Conservation (phyloP, 2,888 invertebrate genomes). For the Lasioglossum marginatum region DNA sequence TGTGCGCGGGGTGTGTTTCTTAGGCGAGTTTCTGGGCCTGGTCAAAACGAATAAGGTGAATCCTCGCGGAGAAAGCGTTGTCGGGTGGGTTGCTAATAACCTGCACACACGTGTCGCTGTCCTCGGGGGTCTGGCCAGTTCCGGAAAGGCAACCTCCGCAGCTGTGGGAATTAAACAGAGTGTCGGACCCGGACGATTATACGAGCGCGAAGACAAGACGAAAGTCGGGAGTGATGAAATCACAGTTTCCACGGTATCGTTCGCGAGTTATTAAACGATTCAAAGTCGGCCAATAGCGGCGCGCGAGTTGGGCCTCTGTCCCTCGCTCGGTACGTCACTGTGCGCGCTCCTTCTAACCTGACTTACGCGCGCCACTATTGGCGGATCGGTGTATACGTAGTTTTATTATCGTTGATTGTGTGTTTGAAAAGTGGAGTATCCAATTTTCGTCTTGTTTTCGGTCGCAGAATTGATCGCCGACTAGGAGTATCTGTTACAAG, state of each 20-base stretch:
- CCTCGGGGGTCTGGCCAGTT: background rate
- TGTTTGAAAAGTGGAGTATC: background rate
- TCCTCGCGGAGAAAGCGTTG: constrained; percentile 1
- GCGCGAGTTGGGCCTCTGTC: background rate
- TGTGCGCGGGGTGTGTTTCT: constrained; percentile 13
- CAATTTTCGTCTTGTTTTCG: background rate
- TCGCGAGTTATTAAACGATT: constrained; percentile 6
- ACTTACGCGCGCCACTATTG: constrained; percentile 26
- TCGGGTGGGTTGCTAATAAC: constrained; percentile 17
- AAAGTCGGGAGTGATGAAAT: background rate
- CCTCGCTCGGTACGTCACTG: constrained; percentile 1
- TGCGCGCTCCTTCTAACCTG: constrained; percentile 1
- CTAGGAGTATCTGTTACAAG: background rate
- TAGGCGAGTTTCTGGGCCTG: background rate
- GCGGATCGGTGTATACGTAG: constrained; percentile 34
- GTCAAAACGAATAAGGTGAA: constrained; percentile 23
- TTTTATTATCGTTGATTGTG: background rate
- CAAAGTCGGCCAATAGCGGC: constrained; percentile 14
- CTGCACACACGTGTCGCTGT: constrained; percentile 37
- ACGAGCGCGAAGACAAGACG: background rate
- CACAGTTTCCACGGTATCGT: background rate
- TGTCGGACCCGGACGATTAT: background rate
- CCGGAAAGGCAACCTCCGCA: background rate
- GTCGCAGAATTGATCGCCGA: background rate
- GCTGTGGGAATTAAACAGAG: background rate